A percentile compares a stretch with the other conserved stretches of the same genome.
These are phyloP conservation scores for Poecile atricapillus DNA, from an alignment of 2,113 vertebrate species.

Conservation along the genomic window DNA sequence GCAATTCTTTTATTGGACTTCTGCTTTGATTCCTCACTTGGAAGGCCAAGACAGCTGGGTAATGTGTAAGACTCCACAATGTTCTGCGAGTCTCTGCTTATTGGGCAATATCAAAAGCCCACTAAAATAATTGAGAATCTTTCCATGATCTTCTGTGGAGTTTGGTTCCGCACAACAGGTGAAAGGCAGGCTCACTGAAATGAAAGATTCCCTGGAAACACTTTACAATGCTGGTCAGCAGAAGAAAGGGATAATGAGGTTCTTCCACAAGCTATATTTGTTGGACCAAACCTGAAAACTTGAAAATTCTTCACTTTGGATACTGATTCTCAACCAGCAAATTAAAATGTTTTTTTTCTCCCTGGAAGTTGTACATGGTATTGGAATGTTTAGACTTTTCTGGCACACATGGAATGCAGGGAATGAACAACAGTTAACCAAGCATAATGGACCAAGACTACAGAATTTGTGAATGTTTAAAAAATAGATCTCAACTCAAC, in stretches of 20 bases:
- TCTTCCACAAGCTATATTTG: background rate
- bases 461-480: background rate
- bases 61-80: background rate
- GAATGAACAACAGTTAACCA: background rate
- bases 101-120: background rate
- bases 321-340: background rate
- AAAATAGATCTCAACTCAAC: background rate
- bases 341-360: background rate
- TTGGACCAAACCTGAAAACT: background rate
- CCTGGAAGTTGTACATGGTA: background rate
- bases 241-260: background rate
- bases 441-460: background rate
- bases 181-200: background rate
- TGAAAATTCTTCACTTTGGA: background rate
- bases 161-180: background rate
- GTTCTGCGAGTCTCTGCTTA: background rate
- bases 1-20: background rate
- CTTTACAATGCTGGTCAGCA: background rate
- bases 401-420: rapidly evolving
- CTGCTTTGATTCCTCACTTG: background rate
- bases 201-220: background rate
- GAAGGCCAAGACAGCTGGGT: background rate
- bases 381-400: background rate
- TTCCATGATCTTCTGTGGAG: background rate
- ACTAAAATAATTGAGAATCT: background rate